phyloP scores from a whole-genome alignment of 2,113 vertebrate genomes.

The Coracopsis vasa region DNA sequence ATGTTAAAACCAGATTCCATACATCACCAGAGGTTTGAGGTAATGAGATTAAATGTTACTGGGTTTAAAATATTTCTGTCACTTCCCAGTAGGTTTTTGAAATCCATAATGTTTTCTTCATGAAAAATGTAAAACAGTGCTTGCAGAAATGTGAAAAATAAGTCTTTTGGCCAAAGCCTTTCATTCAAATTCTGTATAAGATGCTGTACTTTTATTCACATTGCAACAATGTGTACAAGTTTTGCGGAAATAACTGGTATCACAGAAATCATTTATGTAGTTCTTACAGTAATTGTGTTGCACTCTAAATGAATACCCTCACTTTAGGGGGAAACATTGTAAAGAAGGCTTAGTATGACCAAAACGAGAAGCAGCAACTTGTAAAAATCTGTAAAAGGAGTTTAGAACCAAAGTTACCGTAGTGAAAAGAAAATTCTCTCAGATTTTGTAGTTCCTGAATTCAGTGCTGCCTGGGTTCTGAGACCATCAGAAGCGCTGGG shows the following conservation, averaged over 20 bases:
- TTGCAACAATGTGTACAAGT: not conserved
- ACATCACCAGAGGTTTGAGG: conserved; percentile 50
- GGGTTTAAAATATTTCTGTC: conserved; percentile 44
- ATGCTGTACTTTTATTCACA: not conserved
- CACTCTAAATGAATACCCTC: not conserved
- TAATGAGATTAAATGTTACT: conserved; percentile 62
- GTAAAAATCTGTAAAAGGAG: not conserved
- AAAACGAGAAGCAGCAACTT: not conserved
- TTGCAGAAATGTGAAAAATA: not conserved
- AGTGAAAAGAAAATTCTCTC: not conserved
- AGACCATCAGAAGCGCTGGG: not conserved
- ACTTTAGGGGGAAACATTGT: not conserved
- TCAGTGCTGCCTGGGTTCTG: not conserved
- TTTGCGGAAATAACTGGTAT: not conserved
- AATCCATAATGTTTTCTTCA: not conserved
- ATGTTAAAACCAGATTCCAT: conserved; percentile 56
- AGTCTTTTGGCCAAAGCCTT: not conserved
- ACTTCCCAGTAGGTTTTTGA: conserved; percentile 46
- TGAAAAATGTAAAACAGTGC: not conserved
- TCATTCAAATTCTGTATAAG: not conserved
- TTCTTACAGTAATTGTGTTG: not conserved
- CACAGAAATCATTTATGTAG: not conserved
- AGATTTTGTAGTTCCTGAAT: not conserved
- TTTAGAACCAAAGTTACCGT: not conserved
- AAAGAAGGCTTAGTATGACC: not conserved